These are phyloP conservation scores for Nesidiocoris tenuis DNA, from an alignment of 2,888 invertebrate species.

Conservation along the genomic window DNA sequence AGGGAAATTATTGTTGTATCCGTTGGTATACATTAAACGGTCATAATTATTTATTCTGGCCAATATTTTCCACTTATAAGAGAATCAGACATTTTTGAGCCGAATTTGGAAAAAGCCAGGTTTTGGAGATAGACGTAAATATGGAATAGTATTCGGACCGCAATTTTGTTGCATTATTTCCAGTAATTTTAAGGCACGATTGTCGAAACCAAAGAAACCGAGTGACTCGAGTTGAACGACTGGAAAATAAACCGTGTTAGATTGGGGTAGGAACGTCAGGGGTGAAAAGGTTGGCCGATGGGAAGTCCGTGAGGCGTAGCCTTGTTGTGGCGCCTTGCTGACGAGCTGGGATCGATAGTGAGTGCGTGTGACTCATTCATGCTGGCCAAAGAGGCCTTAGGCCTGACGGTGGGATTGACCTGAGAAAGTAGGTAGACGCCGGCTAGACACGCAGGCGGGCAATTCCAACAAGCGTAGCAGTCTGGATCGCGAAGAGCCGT, in stretches of 20 bases:
- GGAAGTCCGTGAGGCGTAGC: conserved; percentile 13
- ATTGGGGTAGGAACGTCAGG: not conserved
- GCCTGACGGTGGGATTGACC: not conserved
- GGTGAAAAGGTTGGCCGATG: not conserved
- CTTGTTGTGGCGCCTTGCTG: conserved; percentile 40
- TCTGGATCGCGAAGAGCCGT: no score
- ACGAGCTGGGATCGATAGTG: conserved; percentile 27
- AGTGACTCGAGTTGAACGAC: not conserved
- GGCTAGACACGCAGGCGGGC: not conserved
- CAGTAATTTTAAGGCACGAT: no score
- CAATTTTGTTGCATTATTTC: no score
- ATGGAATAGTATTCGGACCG: no score
- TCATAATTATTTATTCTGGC: no score
- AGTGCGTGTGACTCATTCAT: conserved; percentile 39
- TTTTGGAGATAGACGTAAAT: no score
- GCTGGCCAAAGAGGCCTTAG: not conserved
- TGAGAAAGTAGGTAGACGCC: not conserved
- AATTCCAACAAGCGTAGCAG: no score
- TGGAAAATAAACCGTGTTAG: not conserved
- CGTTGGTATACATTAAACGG: no score
- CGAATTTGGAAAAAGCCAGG: no score
- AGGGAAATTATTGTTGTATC: no score
- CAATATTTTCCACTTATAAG: no score
- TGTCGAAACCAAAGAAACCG: not conserved
- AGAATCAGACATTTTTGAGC: no score